These are phyloP conservation scores for Ochotona princeps DNA, from an alignment of 2,113 vertebrate species.

Conservation along the genomic window DNA sequence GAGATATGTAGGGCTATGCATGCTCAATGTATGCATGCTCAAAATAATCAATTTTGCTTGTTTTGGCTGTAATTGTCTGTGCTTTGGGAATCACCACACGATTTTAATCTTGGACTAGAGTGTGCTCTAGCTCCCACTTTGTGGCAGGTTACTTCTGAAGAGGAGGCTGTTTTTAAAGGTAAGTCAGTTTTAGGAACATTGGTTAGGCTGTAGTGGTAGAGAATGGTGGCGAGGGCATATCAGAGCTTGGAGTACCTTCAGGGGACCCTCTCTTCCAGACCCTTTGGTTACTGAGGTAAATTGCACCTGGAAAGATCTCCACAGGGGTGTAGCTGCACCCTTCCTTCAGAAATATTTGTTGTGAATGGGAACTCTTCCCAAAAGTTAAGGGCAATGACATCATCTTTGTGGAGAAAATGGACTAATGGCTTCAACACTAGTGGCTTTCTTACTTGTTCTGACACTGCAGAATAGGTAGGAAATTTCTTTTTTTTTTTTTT, in stretches of 20 bases:
- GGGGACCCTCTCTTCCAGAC: background rate
- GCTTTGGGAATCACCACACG: too few relatives aligned
- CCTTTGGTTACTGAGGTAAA: background rate
- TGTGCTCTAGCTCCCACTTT: background rate
- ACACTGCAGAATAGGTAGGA: background rate
- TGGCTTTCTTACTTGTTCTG: background rate
- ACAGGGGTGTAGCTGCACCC: background rate
- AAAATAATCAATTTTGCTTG: too few relatives aligned
- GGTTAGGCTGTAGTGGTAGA: background rate
- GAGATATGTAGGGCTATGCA: too few relatives aligned
- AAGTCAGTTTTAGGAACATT: background rate
- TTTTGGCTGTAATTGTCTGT: too few relatives aligned
- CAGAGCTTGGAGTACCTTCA: background rate
- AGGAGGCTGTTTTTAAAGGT: background rate
- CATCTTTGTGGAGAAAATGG: background rate
- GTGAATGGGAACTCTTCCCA: background rate
- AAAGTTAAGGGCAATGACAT: background rate
- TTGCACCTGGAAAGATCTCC: background rate
- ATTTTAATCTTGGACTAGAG: background rate
- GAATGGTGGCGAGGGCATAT: background rate
- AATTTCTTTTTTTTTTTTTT: too few relatives aligned
- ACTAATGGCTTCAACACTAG: background rate
- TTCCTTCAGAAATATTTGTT: background rate
- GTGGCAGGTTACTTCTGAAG: background rate
- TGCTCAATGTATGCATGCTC: too few relatives aligned